phyloP scores from a whole-genome alignment of 2,797 vertebrate species.

The Scyliorhinus canicula region DNA sequence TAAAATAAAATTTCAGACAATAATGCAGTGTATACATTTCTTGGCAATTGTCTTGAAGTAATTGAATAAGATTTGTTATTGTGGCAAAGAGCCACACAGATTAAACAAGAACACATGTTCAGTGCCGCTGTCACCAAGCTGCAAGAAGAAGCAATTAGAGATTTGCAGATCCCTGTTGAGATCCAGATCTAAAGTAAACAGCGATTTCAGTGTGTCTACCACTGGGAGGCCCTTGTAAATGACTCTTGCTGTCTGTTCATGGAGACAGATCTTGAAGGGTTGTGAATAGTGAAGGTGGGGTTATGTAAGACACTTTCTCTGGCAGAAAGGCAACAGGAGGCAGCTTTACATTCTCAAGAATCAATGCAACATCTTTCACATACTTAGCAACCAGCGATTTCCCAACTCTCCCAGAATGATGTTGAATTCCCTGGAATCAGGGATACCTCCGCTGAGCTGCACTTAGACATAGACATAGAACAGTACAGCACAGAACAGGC shows the following conservation, averaged over 20 bases:
- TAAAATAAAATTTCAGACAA: not conserved
- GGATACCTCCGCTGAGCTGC: too few relatives aligned
- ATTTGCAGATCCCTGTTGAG: not conserved
- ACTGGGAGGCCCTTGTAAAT: slow-evolving; percentile 5
- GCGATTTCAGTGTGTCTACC: not conserved
- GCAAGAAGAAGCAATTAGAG: slow-evolving; percentile 28
- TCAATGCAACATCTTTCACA: not conserved
- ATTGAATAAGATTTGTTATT: not conserved
- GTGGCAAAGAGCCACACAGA: slow-evolving; percentile 19
- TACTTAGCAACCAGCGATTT: not conserved
- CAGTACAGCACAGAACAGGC: too few relatives aligned
- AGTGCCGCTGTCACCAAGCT: not conserved
- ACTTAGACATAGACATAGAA: too few relatives aligned
- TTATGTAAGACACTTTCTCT: not conserved
- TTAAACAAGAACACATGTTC: slow-evolving; percentile 7
- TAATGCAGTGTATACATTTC: not conserved
- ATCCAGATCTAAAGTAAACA: slow-evolving; percentile 5
- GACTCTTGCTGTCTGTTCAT: not conserved
- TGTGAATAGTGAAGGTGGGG: not conserved
- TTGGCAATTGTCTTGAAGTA: not conserved
- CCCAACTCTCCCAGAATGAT: not conserved
- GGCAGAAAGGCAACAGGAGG: not conserved
- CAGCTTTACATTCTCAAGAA: not conserved
- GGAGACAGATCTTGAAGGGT: not conserved
- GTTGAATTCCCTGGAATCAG: not conserved